Base-by-base conservation (phyloP, 1,140 invertebrate species). In the Arctopsyche grandis region DNA sequence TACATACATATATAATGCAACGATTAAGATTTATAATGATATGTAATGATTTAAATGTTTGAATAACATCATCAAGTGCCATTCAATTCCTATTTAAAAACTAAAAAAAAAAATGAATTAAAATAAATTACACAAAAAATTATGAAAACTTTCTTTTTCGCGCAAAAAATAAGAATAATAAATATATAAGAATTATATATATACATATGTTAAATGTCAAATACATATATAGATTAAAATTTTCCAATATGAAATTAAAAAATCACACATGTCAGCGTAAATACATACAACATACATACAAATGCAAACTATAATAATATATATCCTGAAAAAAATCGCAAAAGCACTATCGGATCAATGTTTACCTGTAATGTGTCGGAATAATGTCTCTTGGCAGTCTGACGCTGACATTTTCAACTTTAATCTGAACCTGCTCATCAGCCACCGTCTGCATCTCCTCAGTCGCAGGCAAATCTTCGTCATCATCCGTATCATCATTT, bases 331-430 rank as follows among this genome's bases (percentile, higher is more conserved):
- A 58, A n/a, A 4, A 58, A 14, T 52, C 48, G 48, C 48, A 5
- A 12, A 14, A 52, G 10, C 48, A 16, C 16, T 7, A 5, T 5
- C 48, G 1, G 12, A 52, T 56, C 38, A 16, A 43, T n/a, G n/a
- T n/a, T 66, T 26, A 76, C 74, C 26, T 38, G 29, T 76, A 76
- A 63, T 63, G 52, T 29, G 63, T 9, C 16, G 74, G 74, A 12
- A 63, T 5, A 9, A 76, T 4, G 9, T 43, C 19, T 19, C 14
- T 38, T 4, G 74, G 74, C 48, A 76, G 19, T 76, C 74, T 60
- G 24, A 3, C 9, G 12, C 14, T 66, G 63, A 24, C 63, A 60
- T 60, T 60, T 22, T 69, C 0, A 38, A 69, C 7, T 26, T n/a
- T 73, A n/a, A n/a, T 19, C n/a, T 48, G 3, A 14, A 48, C 1